phyloP scores from a whole-genome alignment of 2,888 invertebrate genomes.

The Temnothorax unifasciatus region DNA sequence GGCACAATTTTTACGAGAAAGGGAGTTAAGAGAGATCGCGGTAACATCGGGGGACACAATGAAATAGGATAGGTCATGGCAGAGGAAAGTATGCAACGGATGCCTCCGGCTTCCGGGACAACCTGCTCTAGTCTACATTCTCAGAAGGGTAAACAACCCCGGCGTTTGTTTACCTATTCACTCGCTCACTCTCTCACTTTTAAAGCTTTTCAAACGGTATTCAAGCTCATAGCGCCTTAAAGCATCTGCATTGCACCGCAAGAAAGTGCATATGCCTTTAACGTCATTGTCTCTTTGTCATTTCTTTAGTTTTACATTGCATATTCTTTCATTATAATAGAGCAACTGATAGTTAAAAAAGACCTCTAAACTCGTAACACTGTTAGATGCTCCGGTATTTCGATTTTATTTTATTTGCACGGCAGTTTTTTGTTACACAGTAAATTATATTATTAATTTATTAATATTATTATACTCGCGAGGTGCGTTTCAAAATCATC shows the following conservation, averaged over 20 bases:
- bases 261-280: constrained; percentile 10
- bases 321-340: not conserved
- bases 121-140: constrained; percentile 72
- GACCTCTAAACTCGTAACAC: not conserved
- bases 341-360: not conserved
- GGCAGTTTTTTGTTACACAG: not conserved
- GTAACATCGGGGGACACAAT: constrained; percentile 60
- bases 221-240: constrained; percentile 78
- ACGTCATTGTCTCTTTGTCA: not conserved
- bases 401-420: not conserved
- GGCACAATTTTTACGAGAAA: constrained; percentile 20
- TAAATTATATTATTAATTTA: constrained; percentile 5
- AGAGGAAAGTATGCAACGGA: constrained; percentile 68
- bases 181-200: constrained; percentile 70
- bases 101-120: constrained; percentile 60
- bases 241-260: constrained; percentile 50
- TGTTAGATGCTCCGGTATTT: not conserved
- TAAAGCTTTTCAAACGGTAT: constrained; percentile 76
- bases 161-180: constrained; percentile 75
- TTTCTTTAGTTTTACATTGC: not conserved
- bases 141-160: constrained; percentile 77
- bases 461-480: not conserved
- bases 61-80: constrained; percentile 74
- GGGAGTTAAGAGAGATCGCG: constrained; percentile 51
- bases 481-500: not conserved